Evolutionary conservation across 1,140 invertebrate species (phyloP), one percentile per base, ranked within the genome.

Genomic region (Aethina tumida): DNA sequence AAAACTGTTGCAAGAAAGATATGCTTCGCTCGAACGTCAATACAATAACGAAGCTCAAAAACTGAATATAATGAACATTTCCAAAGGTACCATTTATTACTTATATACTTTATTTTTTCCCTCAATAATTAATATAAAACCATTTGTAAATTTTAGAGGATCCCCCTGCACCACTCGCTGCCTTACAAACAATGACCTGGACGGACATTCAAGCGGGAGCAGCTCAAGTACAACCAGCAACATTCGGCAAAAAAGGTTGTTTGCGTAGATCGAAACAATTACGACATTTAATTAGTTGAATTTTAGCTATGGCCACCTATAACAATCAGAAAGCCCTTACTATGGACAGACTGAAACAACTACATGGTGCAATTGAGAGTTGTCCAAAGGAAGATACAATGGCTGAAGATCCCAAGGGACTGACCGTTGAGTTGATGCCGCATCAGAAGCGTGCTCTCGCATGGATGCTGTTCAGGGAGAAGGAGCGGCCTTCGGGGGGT

Each of bases 391-490:
- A 78, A 41, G 52, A 74, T 27, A 60, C 70, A 12, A 56, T 68
- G 29, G 69, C 70, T 0, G 59, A 71, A 10, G 74, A 79, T 53
- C 85, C 86, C 0, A 49, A 50, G 20, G 74, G 72, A 1, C 56
- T 94, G 0, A 73, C 65, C 47, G 68, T 84, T 1, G 13, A 60
- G 13, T 64, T 97, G 2, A 86, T 95, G 84, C 62, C 70, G 2
- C 91, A 97, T 67, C 94, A 97, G 60, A 71, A 76, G 48, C 76
- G 85, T 50, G 92, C 87, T 2, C 62, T 97, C 0, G 73, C 81
- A 7, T 97, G 93, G 92, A 64, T 97, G 35, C 41, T 73, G 0
- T 97, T 90, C 89, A 65, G 93, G 28, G 93, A 97, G 64, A 67
- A 66, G 4, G 82, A 93, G 60, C 70, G 71, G 44, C 90, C 91